Evolutionary conservation across 2,113 vertebrate genomes (phyloP).

Genomic region (Cheilinus undulatus): DNA sequence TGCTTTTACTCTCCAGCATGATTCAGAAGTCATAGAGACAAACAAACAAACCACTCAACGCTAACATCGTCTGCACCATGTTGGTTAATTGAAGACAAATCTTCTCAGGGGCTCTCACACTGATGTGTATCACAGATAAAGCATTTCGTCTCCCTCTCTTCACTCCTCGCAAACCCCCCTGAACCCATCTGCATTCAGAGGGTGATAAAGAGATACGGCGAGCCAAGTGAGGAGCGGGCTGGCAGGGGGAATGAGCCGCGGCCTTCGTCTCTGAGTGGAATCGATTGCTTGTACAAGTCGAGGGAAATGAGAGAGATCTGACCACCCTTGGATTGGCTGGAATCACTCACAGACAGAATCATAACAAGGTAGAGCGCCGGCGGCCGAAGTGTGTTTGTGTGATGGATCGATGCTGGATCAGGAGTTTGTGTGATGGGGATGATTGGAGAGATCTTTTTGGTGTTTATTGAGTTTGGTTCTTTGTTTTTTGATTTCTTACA

Average conservation of each 20-base stretch:
- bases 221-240: conserved; percentile 27
- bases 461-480: not conserved
- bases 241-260: conserved; percentile 43
- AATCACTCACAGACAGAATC: conserved; percentile 53
- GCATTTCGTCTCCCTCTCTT: conserved; percentile 1
- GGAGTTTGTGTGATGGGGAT: conserved; percentile 1
- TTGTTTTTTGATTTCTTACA: not conserved
- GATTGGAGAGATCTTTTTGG: not conserved
- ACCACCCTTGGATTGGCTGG: conserved; percentile 53
- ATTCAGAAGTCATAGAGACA: not conserved
- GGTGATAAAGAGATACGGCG: conserved; percentile 20
- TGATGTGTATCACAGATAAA: conserved; percentile 23
- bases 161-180: conserved; percentile 14
- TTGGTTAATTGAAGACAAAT: conserved; percentile 39
- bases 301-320: conserved; percentile 74
- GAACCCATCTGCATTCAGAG: conserved; percentile 58
- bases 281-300: conserved; percentile 69
- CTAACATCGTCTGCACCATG: conserved; percentile 6
- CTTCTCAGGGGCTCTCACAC: not conserved
- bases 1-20: not conserved
- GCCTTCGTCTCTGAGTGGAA: conserved; percentile 68
- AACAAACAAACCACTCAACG: not conserved
- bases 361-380: conserved; percentile 29
- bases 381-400: conserved; percentile 6
- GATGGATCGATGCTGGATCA: conserved; percentile 20